Base-by-base conservation (phyloP, 2,888 invertebrate genomes). In the Heliconius hortense region DNA sequence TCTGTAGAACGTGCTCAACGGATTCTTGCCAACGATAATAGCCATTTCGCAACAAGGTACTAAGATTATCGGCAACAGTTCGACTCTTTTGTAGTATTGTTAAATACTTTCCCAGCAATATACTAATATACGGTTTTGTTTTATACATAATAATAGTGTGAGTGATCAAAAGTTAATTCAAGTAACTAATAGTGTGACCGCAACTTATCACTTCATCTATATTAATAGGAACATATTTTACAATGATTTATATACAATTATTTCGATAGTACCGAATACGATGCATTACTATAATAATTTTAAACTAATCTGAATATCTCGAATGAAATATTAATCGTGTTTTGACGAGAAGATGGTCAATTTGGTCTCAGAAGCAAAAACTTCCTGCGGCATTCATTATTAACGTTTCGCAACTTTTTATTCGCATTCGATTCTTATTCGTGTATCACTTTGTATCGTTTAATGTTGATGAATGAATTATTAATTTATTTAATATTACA, bases 371-470 rank as follows among this genome's bases (percentile, higher is more conserved):
- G 24, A 15, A 39, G 60, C 39, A 71, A 71, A 60, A 71, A 71
- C 24, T 43, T 35, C 24, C 21, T 21, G 24, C 71, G 35, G 18
- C 39, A n/a, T 60, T 60, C 39, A n/a, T 60, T 60, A 71, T 60
- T 71, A 71, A 71, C 39, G 39, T 71, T 26, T 71, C 60, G 70
- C 60, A 71, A 60, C 60, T 71, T 71, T 71, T 39, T 60, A 60
- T 60, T 24, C 39, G 5, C 26, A 43, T 71, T 18, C 39, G 3
- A n/a, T 71, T 60, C 4, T 60, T 56, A 18, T 70, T 35, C n/a
- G 24, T 60, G 35, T 71, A 35, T 59, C 15, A 60, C 4, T 60
- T 11, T 3, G 39, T 18, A 28, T 60, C n/a, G 24, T 43, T 60
- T 60, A 39, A 39, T 71, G 11, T 18, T 60, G 24, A n/a, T 56